Base-by-base conservation (phyloP, 2,113 vertebrate genomes). In the Canis aureus region DNA sequence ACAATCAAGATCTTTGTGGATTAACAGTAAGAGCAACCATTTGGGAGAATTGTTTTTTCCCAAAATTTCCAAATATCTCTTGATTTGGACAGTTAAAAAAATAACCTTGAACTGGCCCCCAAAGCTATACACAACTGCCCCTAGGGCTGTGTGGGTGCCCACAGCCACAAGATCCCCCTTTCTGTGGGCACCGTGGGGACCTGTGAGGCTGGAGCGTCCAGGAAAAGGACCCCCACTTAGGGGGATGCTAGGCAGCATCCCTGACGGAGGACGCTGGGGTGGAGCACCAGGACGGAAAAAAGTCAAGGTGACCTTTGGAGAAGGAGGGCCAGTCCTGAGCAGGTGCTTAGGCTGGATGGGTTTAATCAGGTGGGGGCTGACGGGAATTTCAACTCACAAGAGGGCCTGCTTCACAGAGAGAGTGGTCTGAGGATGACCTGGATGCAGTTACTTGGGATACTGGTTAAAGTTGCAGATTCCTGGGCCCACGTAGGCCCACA, bases 181-280 rank as follows among this genome's bases (percentile, higher is more conserved):
- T 76, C 43, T 27, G 3, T 16, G 57, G 1, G 1, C 3, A 80
- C 81, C 17, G 35, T 49, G 51, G 35, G 57, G 17, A 59, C 76
- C 23, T 3, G 1, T 2, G n/a, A 74, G 78, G 29, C 32, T 25
- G 53, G 80, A 57, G 57, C 6, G 0, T n/a, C 27, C 5, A 11
- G 25, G 43, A 12, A 7, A 13, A 59, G 23, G 8, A 2, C 10
- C 71, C 20, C 0, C 11, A 16, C 25, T 51, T 29, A 8, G 43
- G 43, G 43, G 43, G 7, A 43, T 43, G 43, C 6, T 43, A 8
- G 23, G 57, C 2, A 5, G 7, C 38, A 5, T 49, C 27, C 13
- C 5, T 8, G 8, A 8, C 0, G 0, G 49, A 90, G 43, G 5
- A 12, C 1, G n/a, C 19, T 16, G 20, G 57, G 55, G 4, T 25